phyloP scores from a whole-genome alignment of 2,797 vertebrate species.

The Syngnathus acus region DNA sequence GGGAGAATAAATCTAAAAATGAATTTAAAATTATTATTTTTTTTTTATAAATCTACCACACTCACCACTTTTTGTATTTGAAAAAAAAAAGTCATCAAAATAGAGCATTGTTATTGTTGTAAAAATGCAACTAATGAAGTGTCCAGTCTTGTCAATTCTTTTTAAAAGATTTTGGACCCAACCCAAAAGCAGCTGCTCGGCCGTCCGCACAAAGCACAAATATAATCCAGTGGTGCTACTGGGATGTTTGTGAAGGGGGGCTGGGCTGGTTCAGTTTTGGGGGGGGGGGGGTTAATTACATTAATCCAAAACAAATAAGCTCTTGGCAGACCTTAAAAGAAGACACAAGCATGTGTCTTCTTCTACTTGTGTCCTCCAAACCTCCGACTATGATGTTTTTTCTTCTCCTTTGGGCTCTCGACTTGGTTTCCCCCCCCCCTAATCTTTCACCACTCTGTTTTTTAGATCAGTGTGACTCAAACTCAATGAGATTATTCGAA shows the following conservation, averaged over 20 bases:
- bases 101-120: not conserved
- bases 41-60: no score
- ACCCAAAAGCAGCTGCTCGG: slow-evolving; percentile 1
- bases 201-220: not conserved
- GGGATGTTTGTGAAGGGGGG: slow-evolving; percentile 14
- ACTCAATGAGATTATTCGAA: not conserved
- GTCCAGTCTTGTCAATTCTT: not conserved
- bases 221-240: slow-evolving; percentile 5
- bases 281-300: slow-evolving; percentile 61
- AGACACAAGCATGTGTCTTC: slow-evolving; percentile 29
- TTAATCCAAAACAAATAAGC: slow-evolving; percentile 71
- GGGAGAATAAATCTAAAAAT: no score
- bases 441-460: slow-evolving; percentile 1
- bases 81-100: not conserved
- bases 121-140: not conserved
- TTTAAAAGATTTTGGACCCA: not conserved
- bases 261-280: slow-evolving; percentile 8
- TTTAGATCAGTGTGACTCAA: not conserved
- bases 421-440: not conserved
- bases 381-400: slow-evolving; percentile 64
- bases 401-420: not conserved
- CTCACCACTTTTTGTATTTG: not conserved
- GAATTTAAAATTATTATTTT: no score
- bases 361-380: slow-evolving; percentile 23
- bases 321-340: slow-evolving; percentile 61